Conservation (phyloP, 2,888 invertebrate genomes). For the Schizaphis graminum region DNA sequence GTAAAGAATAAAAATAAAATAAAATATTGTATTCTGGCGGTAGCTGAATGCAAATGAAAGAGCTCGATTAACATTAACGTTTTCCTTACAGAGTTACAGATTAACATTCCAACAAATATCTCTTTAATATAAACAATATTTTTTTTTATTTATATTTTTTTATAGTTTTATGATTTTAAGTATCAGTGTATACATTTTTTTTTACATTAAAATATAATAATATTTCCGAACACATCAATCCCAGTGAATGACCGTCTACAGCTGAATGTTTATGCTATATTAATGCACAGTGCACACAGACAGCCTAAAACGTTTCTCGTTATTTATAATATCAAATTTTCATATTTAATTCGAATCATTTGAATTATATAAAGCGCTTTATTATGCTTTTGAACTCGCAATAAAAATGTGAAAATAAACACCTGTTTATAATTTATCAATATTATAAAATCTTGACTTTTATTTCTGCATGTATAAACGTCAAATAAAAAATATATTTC, state of each 20-base stretch:
- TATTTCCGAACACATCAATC: neutral
- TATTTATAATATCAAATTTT: neutral
- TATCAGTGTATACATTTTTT: neutral
- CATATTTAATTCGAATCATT: neutral
- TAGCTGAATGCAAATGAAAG: constrained; percentile 39
- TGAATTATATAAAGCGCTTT: neutral
- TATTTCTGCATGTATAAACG: constrained; percentile 17
- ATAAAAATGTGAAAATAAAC: constrained; percentile 41
- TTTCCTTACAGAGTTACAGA: constrained; percentile 16
- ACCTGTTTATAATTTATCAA: constrained; percentile 42
- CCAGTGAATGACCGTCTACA: neutral
- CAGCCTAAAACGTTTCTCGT: neutral
- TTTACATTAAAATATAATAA: neutral
- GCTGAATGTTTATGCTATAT: neutral
- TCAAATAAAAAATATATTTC: neutral
- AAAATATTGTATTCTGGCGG: constrained; percentile 41
- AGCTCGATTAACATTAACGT: constrained; percentile 37
- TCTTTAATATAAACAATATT: constrained; percentile 33
- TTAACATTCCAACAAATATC: constrained; percentile 37
- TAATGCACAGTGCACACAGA: neutral
- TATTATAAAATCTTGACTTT: constrained; percentile 15
- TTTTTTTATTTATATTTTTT: neutral
- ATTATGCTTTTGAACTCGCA: neutral
- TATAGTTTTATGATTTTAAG: neutral
- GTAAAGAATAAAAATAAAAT: constrained; percentile 18